Evolutionary conservation across 2,888 invertebrate genomes (phyloP), one percentile per base, ranked within the genome.

Genomic region (Saturnia pavonia): DNA sequence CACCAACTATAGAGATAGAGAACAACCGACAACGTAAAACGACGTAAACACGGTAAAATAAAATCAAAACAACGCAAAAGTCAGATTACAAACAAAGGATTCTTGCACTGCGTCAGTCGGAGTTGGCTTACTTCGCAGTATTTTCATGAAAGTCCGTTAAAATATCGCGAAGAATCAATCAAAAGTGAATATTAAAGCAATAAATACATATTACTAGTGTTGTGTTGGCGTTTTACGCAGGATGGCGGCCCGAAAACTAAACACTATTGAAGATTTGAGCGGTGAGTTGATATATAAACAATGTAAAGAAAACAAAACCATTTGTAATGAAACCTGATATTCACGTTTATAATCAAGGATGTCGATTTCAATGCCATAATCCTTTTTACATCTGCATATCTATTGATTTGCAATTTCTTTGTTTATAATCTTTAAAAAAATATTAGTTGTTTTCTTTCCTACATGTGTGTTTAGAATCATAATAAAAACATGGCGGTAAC

Each of bases 231-330:
- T 69, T 74, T 74, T 71, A 51, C 68, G 69, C 75, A 88, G 86
- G 82, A 94, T 94, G 94, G 88, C 93, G 76, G 83, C 91, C 72
- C 85, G 90, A 79, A 94, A 94, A 80, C 84, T 94, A 81, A 94
- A 93, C 77, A 94, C 92, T 71, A 86, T 92, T 78, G 94, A 94
- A 84, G 94, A 94, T 84, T 78, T 94, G 69, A 93, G 93, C 82
- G 94, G 94, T 94, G 78, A 93, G 93, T 87, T 74, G 73, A 80
- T 87, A 88, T 83, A 88, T 88, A 90, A 88, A 88, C 87, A 89
- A 84, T 82, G 78, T 76, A 78, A 74, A n/a, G n/a, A 79, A 79
- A 80, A 82, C 83, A 85, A 83, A 82, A 81, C 81, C 82, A 77
- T 54, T 70, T 74, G 60, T 85, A 84, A 82, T 79, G 84, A 86